Conservation (phyloP, 2,113 vertebrate genomes). For the Gnathonemus echidnorhynchus region DNA sequence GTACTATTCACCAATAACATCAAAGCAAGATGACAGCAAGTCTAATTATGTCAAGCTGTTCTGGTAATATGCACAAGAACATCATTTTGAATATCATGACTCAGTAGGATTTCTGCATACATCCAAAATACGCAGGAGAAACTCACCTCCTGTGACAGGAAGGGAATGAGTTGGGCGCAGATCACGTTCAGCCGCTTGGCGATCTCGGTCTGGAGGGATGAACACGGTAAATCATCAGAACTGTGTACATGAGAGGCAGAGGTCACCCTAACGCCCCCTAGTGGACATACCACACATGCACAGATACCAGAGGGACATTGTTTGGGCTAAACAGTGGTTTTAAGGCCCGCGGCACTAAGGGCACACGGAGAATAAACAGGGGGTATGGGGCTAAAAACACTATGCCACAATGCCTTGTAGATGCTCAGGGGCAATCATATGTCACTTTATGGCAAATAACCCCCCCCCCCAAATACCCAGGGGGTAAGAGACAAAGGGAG, state of each 20-base stretch:
- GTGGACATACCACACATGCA: neutral
- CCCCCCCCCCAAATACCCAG: neutral
- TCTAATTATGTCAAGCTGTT: neutral
- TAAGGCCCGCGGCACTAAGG: neutral
- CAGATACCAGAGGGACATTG: neutral
- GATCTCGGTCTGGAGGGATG: conserved; percentile 74
- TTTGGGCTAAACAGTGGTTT: neutral
- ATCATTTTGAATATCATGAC: neutral
- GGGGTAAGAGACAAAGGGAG: neutral
- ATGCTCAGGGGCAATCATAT: neutral
- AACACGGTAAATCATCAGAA: conserved; percentile 17
- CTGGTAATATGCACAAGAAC: neutral
- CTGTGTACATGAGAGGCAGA: neutral
- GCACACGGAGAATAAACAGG: neutral
- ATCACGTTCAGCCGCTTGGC: conserved; percentile 85
- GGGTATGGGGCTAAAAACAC: neutral
- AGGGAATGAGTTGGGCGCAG: conserved; percentile 87
- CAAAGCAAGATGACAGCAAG: neutral
- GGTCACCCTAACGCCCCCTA: neutral
- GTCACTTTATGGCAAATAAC: neutral
- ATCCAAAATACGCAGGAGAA: neutral
- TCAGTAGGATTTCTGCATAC: neutral
- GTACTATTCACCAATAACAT: neutral
- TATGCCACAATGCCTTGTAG: neutral
- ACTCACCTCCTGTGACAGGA: conserved; percentile 83